phyloP scores from a whole-genome alignment of 2,888 invertebrate species.

The Chloroclystis v-ata region DNA sequence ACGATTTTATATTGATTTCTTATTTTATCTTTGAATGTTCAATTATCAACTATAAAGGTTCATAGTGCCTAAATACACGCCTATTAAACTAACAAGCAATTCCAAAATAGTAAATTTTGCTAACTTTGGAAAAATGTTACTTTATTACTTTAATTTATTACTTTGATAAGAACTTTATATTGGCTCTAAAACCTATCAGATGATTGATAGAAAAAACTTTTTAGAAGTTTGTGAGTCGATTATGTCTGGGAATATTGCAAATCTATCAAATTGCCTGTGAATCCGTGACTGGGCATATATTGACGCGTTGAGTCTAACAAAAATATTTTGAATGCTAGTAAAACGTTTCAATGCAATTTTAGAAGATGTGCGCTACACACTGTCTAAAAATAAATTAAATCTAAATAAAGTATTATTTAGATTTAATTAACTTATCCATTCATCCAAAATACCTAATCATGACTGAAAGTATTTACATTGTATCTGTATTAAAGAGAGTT shows the following conservation, averaged over 20 bases:
- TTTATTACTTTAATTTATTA: constrained; percentile 4
- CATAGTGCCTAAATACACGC: too few species aligned
- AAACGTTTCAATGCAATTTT: constrained; percentile 38
- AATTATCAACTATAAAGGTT: too few species aligned
- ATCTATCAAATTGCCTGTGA: constrained; percentile 12
- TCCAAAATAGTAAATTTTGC: neutral
- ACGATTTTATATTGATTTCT: too few species aligned
- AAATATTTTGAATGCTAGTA: constrained; percentile 32
- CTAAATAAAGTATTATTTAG: neutral
- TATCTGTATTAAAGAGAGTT: too few species aligned
- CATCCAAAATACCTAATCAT: too few species aligned
- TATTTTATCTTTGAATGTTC: too few species aligned
- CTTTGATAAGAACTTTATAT: constrained; percentile 5
- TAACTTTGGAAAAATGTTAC: too few species aligned
- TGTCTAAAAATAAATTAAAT: neutral
- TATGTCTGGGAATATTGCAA: constrained; percentile 15
- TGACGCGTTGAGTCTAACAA: constrained; percentile 25
- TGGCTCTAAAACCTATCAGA: constrained; percentile 10
- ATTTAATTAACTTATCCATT: too few species aligned
- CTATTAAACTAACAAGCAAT: too few species aligned
- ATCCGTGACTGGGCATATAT: constrained; percentile 22
- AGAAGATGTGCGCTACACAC: constrained; percentile 25
- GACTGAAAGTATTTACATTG: too few species aligned
- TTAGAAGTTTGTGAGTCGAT: constrained; percentile 16
- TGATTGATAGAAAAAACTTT: constrained; percentile 19